Conservation (phyloP, 2,888 invertebrate genomes). For the Agriopis leucophaearia region DNA sequence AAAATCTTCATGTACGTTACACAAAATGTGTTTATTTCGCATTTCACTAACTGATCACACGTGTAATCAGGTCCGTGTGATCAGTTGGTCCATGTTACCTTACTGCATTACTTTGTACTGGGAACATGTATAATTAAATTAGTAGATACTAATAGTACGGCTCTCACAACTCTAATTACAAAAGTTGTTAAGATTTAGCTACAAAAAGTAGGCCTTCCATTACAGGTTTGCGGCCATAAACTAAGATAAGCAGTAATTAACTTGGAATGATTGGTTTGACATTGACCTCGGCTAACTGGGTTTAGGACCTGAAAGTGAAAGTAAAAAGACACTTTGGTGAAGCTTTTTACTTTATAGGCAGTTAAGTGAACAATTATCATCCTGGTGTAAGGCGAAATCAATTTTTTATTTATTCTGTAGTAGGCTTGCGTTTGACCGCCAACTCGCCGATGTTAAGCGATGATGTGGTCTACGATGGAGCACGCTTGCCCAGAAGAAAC, state of each 20-base stretch:
- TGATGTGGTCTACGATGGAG: no score
- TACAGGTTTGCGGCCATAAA: constrained; percentile 18
- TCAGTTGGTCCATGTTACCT: no score
- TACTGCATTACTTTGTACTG: constrained; percentile 9
- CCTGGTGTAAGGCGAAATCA: not conserved
- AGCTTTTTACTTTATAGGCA: constrained; percentile 5
- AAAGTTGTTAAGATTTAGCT: constrained; percentile 24
- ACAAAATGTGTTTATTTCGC: no score
- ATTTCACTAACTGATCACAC: no score
- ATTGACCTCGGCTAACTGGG: constrained; percentile 40
- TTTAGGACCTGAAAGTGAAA: constrained; percentile 31
- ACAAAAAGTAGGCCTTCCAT: constrained; percentile 23
- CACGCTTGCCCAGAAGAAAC: no score
- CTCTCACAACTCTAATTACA: constrained; percentile 26
- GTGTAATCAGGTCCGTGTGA: no score
- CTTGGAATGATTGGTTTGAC: constrained; percentile 40
- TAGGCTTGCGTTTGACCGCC: no score
- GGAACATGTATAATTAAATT: constrained; percentile 27
- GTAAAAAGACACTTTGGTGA: constrained; percentile 6
- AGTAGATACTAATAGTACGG: constrained; percentile 18
- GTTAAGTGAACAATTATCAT: constrained; percentile 1
- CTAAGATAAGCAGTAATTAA: constrained; percentile 41
- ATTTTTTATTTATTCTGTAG: not conserved
- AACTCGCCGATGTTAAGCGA: no score
- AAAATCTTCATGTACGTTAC: no score